Base-by-base conservation (phyloP, 2,113 vertebrate genomes). In the Candoia aspera region DNA sequence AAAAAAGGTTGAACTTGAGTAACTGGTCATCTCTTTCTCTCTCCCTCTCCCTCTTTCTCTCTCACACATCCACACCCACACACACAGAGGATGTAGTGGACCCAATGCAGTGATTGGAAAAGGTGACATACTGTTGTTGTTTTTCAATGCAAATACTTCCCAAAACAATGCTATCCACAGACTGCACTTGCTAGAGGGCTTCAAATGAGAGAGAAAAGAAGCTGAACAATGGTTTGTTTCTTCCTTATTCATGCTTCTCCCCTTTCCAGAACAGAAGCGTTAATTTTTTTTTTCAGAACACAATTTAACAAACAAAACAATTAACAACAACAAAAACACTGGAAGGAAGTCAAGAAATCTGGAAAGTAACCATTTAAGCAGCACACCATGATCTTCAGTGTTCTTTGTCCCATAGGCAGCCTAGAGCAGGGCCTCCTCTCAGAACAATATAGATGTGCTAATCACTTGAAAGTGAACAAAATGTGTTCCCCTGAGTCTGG, bases 271-370 rank as follows among this genome's bases (percentile, higher is more conserved):
- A 42, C 12, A 84, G 84, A 91, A 91, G 84, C 90, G 88, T 1
- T 0, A 54, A 49, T 64, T 59, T 89, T 89, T 64, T 93, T 87
- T 91, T 21, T 23, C 46, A 55, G 59, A 33, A 33, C 59, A 60
- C 26, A 92, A 93, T 94, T 94, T 94, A 94, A 92, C 90, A 88
- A 42, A 94, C 93, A 94, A 62, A 93, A 93, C 86, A 92, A 92
- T 17, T 42, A 73, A 73, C n/a, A 33, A 33, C 68, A 79, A 79
- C 73, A 79, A 79, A 42, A 93, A 37, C 4, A 54, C 59, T 33
- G 58, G 92, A 62, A 90, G 24, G 83, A 57, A 68, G 88, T 79
- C 60, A 6, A 0, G 24, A 0, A 0, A 85, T 23, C 85, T 84
- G 21, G 26, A 62, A 4, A 13, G 54, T 5, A 5, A 55, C 4